These are phyloP conservation scores for Cosmia trapezina DNA, from an alignment of 2,888 invertebrate species.

Conservation along the genomic window DNA sequence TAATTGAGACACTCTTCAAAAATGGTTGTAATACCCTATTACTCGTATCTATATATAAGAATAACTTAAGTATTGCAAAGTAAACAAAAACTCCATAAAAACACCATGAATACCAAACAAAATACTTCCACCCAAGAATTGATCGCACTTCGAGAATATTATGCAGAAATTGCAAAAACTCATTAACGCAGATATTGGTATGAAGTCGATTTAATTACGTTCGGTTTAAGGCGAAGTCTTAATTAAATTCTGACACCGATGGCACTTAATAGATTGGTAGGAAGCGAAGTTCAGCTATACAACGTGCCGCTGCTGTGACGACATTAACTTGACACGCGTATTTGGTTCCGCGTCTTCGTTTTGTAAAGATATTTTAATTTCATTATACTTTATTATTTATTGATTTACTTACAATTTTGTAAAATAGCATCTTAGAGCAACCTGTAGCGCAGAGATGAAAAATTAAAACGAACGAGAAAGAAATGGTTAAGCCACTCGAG, in stretches of 20 bases:
- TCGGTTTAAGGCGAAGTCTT: constrained; percentile 62
- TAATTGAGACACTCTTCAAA: no score
- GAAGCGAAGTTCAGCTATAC: constrained; percentile 1
- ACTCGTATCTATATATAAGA: not conserved
- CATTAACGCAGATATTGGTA: constrained; percentile 40
- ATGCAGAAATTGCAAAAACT: constrained; percentile 57
- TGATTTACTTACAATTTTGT: no score
- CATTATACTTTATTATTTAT: no score
- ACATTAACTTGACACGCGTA: no score
- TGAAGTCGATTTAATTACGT: constrained; percentile 49
- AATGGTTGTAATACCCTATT: no score
- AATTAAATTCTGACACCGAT: constrained; percentile 76
- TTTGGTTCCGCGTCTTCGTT: no score
- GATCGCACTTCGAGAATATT: constrained; percentile 23
- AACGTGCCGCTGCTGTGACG: no score
- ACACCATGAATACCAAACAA: constrained; percentile 5
- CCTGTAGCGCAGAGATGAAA: no score
- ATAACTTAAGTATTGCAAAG: not conserved
- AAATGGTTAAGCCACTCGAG: no score
- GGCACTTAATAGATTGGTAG: not conserved
- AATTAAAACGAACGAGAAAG: no score
- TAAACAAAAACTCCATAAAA: not conserved
- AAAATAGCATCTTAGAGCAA: no score
- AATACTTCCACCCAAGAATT: constrained; percentile 26
- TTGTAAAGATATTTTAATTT: no score